Evolutionary conservation across 1,140 invertebrate genomes (phyloP).

Genomic region (Zaprionus lachaisei): DNA sequence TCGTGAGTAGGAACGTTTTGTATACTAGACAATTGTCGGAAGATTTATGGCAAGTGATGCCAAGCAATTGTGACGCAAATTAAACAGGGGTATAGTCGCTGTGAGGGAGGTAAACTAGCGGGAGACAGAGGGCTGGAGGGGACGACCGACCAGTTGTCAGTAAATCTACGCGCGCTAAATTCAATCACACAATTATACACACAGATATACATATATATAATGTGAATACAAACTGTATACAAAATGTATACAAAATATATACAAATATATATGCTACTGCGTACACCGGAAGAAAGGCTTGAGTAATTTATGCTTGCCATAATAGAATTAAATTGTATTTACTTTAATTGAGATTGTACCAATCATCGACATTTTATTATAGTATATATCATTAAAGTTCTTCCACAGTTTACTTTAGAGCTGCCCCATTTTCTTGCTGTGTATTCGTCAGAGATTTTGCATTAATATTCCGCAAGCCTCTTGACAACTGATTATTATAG

Average conservation of each 20-base stretch:
- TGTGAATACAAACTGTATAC: background rate
- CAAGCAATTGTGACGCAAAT: constrained; percentile 42
- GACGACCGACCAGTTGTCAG: constrained; percentile 4
- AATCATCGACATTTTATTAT: too few relatives aligned
- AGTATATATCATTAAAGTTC: background rate
- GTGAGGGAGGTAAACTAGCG: background rate
- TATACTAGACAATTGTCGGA: constrained; percentile 32
- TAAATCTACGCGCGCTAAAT: constrained; percentile 34
- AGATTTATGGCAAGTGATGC: constrained; percentile 39
- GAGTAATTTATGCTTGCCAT: background rate
- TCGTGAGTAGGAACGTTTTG: constrained; percentile 23
- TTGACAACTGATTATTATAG: constrained; percentile 39
- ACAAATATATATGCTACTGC: background rate
- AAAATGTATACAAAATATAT: background rate
- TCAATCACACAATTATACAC: constrained; percentile 26
- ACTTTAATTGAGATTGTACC: background rate
- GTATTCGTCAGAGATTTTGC: constrained; percentile 5
- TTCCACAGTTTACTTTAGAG: background rate
- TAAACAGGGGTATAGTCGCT: background rate
- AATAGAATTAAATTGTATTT: background rate
- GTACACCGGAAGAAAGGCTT: background rate
- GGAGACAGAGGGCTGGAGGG: background rate
- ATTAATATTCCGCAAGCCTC: constrained; percentile 19
- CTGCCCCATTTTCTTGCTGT: background rate
- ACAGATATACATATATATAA: background rate